Percentiles rank a stretch among this genome's conserved stretches.
Evolutionary conservation across 2,888 invertebrate genomes (phyloP).

Genomic region (Lepetodrilus schrolli): DNA sequence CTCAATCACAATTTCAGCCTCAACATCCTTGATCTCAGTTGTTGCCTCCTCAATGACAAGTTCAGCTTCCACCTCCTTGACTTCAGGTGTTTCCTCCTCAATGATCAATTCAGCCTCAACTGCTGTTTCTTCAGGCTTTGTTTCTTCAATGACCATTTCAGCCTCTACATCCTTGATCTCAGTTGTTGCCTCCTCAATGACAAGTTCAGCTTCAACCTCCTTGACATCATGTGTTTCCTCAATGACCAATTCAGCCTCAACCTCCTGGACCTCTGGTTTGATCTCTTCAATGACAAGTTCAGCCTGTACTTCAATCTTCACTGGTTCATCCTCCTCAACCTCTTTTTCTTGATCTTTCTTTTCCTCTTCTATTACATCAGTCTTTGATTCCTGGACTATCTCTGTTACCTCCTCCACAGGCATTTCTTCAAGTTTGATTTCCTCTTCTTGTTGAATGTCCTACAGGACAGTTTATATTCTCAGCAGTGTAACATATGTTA

Average conservation of each 20-base stretch:
- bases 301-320: neutral
- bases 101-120: conserved; percentile 10
- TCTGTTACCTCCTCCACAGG: neutral
- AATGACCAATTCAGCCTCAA: conserved; percentile 40
- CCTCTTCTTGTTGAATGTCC: conserved; percentile 1
- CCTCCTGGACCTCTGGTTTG: conserved; percentile 30
- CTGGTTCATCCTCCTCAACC: neutral
- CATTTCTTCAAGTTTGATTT: conserved; percentile 11
- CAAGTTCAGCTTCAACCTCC: conserved; percentile 32
- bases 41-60: neutral
- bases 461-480: conserved; percentile 1
- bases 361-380: neutral
- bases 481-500: no score
- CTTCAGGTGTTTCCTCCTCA: conserved; percentile 12
- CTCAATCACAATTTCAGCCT: neutral
- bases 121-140: conserved; percentile 34
- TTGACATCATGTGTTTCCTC: neutral
- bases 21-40: neutral
- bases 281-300: neutral
- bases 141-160: conserved; percentile 29
- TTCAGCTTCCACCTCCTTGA: conserved; percentile 30
- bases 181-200: conserved; percentile 12
- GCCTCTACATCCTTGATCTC: neutral
- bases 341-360: neutral
- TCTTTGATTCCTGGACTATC: neutral